These are phyloP conservation scores for Dasypolia templi DNA, from an alignment of 2,888 invertebrate species.

Conservation along the genomic window DNA sequence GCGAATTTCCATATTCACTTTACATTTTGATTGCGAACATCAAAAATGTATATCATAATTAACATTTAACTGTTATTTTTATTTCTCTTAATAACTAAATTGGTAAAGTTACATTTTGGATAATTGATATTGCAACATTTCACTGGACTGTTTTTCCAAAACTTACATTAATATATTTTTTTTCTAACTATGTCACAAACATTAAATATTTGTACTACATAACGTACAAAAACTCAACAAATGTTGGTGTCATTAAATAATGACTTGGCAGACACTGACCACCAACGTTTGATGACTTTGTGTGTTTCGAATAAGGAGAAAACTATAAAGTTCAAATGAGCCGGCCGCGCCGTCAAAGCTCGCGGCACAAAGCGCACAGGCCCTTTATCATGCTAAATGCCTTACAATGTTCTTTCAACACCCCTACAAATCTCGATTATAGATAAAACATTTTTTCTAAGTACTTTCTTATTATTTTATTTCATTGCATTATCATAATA, in stretches of 20 bases:
- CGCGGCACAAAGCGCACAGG: slow-evolving; percentile 41
- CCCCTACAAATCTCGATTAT: slow-evolving; percentile 42
- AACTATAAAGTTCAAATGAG: slow-evolving; percentile 53
- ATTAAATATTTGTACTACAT: slow-evolving; percentile 29
- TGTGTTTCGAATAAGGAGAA: slow-evolving; percentile 54
- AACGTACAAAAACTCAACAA: slow-evolving; percentile 10
- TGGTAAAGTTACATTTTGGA: slow-evolving; percentile 23
- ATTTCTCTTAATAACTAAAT: slow-evolving; percentile 47
- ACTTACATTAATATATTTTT: not conserved
- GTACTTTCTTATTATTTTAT: slow-evolving; percentile 35
- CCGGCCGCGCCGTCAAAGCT: slow-evolving; percentile 53
- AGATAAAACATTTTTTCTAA: slow-evolving; percentile 33
- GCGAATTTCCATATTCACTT: slow-evolving; percentile 46
- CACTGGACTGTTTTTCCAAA: not conserved
- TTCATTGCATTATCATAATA: slow-evolving; percentile 30
- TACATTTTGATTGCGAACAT: slow-evolving; percentile 53
- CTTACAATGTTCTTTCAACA: slow-evolving; percentile 48
- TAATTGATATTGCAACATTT: slow-evolving; percentile 21
- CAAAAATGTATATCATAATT: slow-evolving; percentile 40
- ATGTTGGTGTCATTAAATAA: slow-evolving; percentile 45
- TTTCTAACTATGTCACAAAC: slow-evolving; percentile 14
- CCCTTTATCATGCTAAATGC: slow-evolving; percentile 55
- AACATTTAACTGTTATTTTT: slow-evolving; percentile 40
- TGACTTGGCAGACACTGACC: slow-evolving; percentile 55
- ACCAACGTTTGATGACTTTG: slow-evolving; percentile 59